phyloP scores from a whole-genome alignment of 2,113 vertebrate species.

The Leptosomus discolor region DNA sequence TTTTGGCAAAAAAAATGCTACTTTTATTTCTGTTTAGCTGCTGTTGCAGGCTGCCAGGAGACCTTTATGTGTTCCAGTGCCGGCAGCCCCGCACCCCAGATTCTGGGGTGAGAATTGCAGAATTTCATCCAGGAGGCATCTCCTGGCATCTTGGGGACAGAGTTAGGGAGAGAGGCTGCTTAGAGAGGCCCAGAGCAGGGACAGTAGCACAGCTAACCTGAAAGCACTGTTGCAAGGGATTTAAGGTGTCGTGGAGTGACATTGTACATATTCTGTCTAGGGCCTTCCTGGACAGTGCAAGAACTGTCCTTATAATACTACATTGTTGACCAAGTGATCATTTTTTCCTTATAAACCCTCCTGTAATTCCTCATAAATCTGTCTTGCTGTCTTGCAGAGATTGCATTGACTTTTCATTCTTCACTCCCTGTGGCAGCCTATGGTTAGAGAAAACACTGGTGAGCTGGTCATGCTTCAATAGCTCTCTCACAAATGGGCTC shows the following conservation, averaged over 20 bases:
- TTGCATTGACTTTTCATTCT: conserved; percentile 35
- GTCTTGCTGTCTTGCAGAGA: not conserved
- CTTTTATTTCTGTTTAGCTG: not conserved
- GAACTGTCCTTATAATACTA: not conserved
- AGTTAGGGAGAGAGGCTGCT: not conserved
- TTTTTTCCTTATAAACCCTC: not conserved
- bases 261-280: not conserved
- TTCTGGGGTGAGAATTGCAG: not conserved
- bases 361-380: conserved; percentile 42
- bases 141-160: not conserved
- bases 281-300: not conserved
- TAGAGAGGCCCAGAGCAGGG: not conserved
- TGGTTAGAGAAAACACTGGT: conserved; percentile 7
- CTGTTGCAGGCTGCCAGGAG: not conserved
- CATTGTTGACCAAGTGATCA: not conserved
- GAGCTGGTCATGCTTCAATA: conserved; percentile 22
- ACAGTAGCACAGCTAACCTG: not conserved
- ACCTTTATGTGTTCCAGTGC: not conserved
- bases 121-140: not conserved
- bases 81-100: not conserved
- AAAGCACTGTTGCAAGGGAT: not conserved
- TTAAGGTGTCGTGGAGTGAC: not conserved
- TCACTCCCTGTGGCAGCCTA: conserved; percentile 3
- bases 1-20: not conserved
- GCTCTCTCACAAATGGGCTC: conserved; percentile 23